Evolutionary conservation across 2,888 invertebrate species (phyloP).

Genomic region (Cepaea hortensis): DNA sequence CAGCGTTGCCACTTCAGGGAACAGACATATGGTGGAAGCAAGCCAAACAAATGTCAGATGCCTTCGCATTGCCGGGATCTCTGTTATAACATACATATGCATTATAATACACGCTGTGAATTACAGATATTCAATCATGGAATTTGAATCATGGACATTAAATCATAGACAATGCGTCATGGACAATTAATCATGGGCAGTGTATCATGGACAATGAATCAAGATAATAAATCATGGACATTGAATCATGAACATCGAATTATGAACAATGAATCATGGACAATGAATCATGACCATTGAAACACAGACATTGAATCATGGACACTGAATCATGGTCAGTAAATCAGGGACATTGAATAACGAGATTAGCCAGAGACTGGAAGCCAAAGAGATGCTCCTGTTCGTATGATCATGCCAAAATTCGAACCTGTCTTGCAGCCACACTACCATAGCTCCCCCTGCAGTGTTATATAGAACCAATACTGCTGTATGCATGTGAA

Average conservation of each 20-base stretch:
- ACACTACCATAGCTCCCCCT: no score
- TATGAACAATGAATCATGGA: not conserved
- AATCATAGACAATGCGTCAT: not conserved
- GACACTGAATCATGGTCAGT: not conserved
- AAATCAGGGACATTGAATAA: not conserved
- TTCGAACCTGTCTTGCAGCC: no score
- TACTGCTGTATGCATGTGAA: no score
- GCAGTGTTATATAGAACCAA: no score
- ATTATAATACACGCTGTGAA: not conserved
- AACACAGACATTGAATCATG: not conserved
- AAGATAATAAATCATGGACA: not conserved
- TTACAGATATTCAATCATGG: not conserved
- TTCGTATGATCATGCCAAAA: no score
- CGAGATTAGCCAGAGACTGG: no score
- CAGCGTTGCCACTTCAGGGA: not conserved
- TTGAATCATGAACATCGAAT: no score
- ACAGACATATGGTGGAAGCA: not conserved
- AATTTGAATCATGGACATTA: not conserved
- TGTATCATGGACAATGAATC: no score
- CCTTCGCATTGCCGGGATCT: not conserved
- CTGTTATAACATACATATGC: not conserved
- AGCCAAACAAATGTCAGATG: not conserved
- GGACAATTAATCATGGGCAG: not conserved
- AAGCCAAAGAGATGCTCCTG: no score
- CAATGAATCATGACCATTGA: not conserved